Evolutionary conservation across 1,140 invertebrate genomes (phyloP), one percentile per base, ranked within the genome.

Genomic region (Macrocentrus cingulum): DNA sequence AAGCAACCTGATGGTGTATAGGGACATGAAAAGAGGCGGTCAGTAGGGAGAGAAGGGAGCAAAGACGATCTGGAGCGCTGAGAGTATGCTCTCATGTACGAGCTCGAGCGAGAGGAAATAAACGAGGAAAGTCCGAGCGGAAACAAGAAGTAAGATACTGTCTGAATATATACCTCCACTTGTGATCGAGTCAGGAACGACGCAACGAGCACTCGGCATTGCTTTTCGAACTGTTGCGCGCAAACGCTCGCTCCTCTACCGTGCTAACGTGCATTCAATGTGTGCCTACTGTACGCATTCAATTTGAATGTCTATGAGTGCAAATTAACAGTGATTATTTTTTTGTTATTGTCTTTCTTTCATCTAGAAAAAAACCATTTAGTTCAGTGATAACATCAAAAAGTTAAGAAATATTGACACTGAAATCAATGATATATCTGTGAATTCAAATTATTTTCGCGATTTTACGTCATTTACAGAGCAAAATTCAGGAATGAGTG

Each of bases 171-270:
- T 39, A 39, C 36, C 36, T 39, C 13, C 36, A 39, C 36, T 39
- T 39, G 36, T 39, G 36, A 39, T 39, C 36, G 36, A 39, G 36
- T 39, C 36, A 39, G 36, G 11, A 39, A 39, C 13, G 36, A 39
- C 8, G 13, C 3, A 13, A 39, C 8, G 13, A 8, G 36, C 25
- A 39, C 36, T 39, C 36, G 3, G 36, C 36, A 39, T 39, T 39
- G 36, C 36, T 39, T 39, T 39, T 39, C 36, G 36, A 39, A 39
- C 36, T 39, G 36, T 39, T 11, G 36, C 36, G 36, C 36, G 36
- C 36, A 13, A 39, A 39, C 36, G 36, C 8, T 39, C 8, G 36
- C 36, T 39, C 7, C 36, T 39, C 36, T 29, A 9, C 25, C 9
- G 25, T 5, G 9, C 9, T 29, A 29, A 29, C 25, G 25, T 29